phyloP scores from a whole-genome alignment of 2,888 invertebrate genomes.

The Geotrupes spiniger region DNA sequence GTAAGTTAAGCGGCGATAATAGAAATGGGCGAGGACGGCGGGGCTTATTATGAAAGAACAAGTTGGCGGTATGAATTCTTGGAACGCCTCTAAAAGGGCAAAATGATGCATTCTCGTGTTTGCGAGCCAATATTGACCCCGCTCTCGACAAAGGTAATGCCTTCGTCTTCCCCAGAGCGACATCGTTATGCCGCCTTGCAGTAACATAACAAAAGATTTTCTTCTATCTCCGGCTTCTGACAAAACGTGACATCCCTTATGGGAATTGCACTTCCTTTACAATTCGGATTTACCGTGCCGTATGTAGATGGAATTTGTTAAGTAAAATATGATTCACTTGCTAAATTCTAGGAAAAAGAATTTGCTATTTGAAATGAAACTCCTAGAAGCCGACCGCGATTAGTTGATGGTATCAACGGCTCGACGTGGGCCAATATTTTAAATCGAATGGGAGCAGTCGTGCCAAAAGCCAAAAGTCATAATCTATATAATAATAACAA shows the following conservation, averaged over 20 bases:
- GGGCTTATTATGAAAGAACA: background rate
- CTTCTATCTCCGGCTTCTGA: constrained; percentile 23
- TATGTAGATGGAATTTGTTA: background rate
- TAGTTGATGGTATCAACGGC: no score
- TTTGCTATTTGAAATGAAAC: no score
- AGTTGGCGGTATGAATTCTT: constrained; percentile 1
- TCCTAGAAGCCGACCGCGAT: no score
- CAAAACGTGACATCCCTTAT: constrained; percentile 31
- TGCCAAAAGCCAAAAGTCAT: no score
- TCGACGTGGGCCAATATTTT: no score
- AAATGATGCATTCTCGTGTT: constrained; percentile 22
- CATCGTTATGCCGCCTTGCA: constrained; percentile 15
- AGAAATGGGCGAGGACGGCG: no score
- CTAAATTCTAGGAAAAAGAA: no score
- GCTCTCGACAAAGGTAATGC: constrained; percentile 24
- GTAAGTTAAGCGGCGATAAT: no score
- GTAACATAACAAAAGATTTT: constrained; percentile 24
- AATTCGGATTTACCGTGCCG: background rate
- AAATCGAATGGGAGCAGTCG: no score
- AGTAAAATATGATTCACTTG: no score
- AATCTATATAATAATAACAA: no score
- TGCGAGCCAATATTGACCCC: constrained; percentile 27
- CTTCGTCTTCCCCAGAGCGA: constrained; percentile 26
- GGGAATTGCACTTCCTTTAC: constrained; percentile 29
- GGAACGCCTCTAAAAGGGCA: constrained; percentile 7